Evolutionary conservation across 2,113 vertebrate genomes (phyloP), one percentile per base, ranked within the genome.

Genomic region (Bubo bubo): DNA sequence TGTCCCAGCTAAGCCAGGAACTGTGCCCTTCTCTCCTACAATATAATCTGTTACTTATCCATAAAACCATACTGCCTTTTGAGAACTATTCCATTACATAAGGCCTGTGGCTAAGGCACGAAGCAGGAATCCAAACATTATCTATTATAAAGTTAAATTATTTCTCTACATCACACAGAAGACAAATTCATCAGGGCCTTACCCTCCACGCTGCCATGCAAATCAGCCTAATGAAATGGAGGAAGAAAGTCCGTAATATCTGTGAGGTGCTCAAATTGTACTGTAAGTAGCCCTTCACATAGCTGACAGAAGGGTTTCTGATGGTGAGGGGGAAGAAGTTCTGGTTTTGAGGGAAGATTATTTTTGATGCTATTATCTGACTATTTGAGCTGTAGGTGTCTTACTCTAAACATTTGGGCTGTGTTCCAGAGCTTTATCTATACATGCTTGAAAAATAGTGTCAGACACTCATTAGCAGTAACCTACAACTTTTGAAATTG

Each of bases 401-500:
- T 90, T 76, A 88, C 13, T 62, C 85, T 67, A 95, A 96, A 92
- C 71, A 77, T 71, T 86, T 88, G 71, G 87, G 95, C 74, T 76
- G 77, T 66, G 23, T 88, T 87, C 91, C 93, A 97, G 79, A 79
- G 76, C 74, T 95, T 95, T 83, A 93, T 82, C 88, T 86, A 41
- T 45, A 87, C 55, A 34, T 39, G 50, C 55, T 95, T 97, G 89
- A 96, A 97, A 95, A 96, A 96, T 93, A 96, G 77, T 80, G 81
- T 91, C 77, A 91, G 89, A 68, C 74, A 62, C 77, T 91, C 86
- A 90, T 95, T 96, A 97, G 74, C 77, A 79, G 74, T 82, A 96
- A 91, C 91, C 93, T 90, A 60, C 81, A 96, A 94, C 91, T 96
- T 95, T 82, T 86, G 77, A 87, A 96, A 94, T 58, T 73, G 93